Percentiles rank a stretch among this genome's conserved stretches.
These are phyloP conservation scores for Phyllostomus discolor DNA, from an alignment of 2,113 vertebrate species.

Conservation along the genomic window DNA sequence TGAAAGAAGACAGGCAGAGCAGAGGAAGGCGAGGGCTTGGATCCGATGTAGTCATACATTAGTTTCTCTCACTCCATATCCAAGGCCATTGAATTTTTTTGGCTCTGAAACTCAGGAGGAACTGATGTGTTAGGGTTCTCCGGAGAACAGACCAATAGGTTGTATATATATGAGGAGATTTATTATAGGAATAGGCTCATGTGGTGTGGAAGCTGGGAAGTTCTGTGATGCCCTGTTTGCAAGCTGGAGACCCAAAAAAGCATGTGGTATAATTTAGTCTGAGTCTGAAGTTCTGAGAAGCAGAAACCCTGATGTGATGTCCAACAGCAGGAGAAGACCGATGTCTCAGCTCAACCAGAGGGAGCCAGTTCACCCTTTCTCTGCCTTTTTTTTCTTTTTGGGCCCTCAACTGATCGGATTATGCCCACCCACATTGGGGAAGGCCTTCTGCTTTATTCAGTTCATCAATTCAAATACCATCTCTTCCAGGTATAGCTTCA, in stretches of 20 bases:
- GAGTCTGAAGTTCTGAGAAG: not conserved
- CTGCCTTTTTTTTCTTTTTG: not conserved
- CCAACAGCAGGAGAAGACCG: not conserved
- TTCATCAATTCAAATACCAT: not conserved
- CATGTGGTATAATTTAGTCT: not conserved
- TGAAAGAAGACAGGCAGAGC: not conserved
- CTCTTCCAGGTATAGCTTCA: not conserved
- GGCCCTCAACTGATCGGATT: not conserved
- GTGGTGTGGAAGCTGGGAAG: not conserved
- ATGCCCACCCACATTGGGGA: not conserved
- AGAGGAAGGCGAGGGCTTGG: not conserved
- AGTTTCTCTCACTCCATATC: not conserved
- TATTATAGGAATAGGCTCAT: not conserved
- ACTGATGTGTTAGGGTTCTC: not conserved
- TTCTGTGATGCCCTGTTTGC: not conserved
- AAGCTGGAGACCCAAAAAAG: not conserved
- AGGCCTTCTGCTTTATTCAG: not conserved
- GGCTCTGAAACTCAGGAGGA: not conserved
- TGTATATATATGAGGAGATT: not conserved
- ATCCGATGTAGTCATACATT: not conserved
- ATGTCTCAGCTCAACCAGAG: not conserved
- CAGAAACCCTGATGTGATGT: not conserved
- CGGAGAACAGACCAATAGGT: not conserved
- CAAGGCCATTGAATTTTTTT: not conserved
- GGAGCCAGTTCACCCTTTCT: not conserved